Conservation (phyloP, 64 coral and sea anemone genomes). For the Pocillopora damicornis region DNA sequence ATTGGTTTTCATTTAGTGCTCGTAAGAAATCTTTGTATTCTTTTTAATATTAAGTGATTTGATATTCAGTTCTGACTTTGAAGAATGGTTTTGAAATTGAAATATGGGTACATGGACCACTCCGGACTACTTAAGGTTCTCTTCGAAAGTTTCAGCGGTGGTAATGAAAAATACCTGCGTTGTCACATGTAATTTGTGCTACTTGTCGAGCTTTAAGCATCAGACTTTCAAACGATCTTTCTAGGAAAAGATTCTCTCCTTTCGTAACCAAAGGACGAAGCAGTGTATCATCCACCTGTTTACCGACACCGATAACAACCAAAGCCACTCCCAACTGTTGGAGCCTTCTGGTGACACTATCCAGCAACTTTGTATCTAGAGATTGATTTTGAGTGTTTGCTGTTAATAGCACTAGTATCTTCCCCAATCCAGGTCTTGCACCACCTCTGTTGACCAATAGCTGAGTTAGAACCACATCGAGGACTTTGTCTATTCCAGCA, state of each 20-base stretch:
- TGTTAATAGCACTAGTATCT: constrained; percentile 38
- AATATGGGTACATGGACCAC: too few relatives aligned
- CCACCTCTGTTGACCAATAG: constrained; percentile 45
- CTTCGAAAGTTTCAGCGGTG: too few relatives aligned
- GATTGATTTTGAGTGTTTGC: neutral
- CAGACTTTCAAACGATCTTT: constrained; percentile 4
- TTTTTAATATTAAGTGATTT: too few relatives aligned
- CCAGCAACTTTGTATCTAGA: neutral
- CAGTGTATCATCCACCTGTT: neutral
- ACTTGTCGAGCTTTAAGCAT: constrained; percentile 31
- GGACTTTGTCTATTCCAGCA: constrained; percentile 46
- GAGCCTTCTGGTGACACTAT: constrained; percentile 1
- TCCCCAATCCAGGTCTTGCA: constrained; percentile 39
- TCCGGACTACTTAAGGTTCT: neutral
- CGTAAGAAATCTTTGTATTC: too few relatives aligned
- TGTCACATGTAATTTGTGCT: constrained; percentile 2
- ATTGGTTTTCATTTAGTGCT: too few relatives aligned
- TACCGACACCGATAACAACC: neutral
- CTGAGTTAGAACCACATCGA: constrained; percentile 23
- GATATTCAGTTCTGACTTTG: too few relatives aligned
- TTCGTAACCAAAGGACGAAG: neutral
- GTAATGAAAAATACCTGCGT: constrained; percentile 6
- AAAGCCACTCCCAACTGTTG: neutral
- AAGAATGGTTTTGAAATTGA: too few relatives aligned
- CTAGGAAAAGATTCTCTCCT: constrained; percentile 5